Base-by-base conservation (phyloP, 2,113 vertebrate species). In the Mustela nigripes region DNA sequence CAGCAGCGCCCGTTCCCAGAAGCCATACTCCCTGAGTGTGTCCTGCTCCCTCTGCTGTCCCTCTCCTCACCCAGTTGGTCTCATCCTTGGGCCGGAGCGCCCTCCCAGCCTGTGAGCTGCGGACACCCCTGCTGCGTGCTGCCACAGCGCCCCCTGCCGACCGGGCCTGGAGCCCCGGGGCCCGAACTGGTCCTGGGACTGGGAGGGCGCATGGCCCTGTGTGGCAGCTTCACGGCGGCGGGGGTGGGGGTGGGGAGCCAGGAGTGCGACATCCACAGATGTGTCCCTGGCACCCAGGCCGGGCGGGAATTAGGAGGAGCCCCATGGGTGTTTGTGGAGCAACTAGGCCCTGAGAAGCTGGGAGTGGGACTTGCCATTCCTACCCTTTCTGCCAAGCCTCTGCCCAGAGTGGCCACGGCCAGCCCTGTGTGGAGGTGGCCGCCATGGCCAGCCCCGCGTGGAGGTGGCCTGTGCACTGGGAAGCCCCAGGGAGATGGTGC, bases 111-210 rank as follows among this genome's bases (percentile, higher is more conserved):
- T 65, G 58, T 28, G 56, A 36, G 22, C 15, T 22, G 18, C 26
- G 5, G 53, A 28, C 15, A 19, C 14, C 11, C 19, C 18, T 48
- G 24, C 28, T 39, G n/a, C 12, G 69, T 65, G 65, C 12, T 11
- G 67, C 79, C 84, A 76, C 89, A 96, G 94, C 24, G 31, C 94
- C 95, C 79, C 69, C 87, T 95, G 90, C 91, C 31, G 45, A 19
- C 81, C 3, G 21, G 15, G 1, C 15, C 3, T 19, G 6, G 4
- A n/a, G n/a, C 48, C 65, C n/a, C 2, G 4, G 21, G 21, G 22
- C 8, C 0, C 0, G 24, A 24, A 42, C 86, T 24, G 22, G n/a
- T 82, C 74, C 45, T 7, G 1, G 21, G 7, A 45, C 24, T 56
- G 53, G 12, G 50, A 53, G 50, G 50, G 12, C 50, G 12, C 14